Conservation (phyloP, 2,113 vertebrate species). For the Prinia subflava region DNA sequence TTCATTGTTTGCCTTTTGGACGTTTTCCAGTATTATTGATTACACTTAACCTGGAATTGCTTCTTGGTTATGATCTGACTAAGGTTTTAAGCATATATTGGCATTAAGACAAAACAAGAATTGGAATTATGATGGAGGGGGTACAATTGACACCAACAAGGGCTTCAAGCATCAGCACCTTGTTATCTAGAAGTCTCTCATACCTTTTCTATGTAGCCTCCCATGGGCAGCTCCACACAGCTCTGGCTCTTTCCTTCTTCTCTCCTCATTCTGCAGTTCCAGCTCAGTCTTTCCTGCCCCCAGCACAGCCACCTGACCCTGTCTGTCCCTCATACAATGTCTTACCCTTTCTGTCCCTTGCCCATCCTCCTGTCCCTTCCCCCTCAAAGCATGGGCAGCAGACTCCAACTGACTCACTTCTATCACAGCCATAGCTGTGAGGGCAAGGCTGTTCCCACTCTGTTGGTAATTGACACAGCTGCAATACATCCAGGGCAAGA, state of each 20-base stretch:
- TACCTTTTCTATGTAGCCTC: not conserved
- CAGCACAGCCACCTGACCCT: not conserved
- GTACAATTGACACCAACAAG: not conserved
- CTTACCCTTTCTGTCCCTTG: not conserved
- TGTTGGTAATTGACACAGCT: not conserved
- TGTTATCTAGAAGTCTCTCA: not conserved
- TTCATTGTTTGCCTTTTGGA: not conserved
- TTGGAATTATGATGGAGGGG: not conserved
- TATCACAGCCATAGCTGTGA: not conserved
- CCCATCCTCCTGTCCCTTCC: not conserved
- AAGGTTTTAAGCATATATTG: not conserved
- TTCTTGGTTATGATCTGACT: not conserved
- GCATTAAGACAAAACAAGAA: not conserved
- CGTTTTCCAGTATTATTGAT: not conserved
- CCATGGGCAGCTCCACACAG: not conserved
- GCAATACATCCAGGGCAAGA: not conserved
- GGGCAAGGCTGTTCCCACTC: not conserved
- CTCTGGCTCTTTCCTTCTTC: not conserved
- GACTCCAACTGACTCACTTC: not conserved
- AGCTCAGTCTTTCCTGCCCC: not conserved
- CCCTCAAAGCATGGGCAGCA: not conserved
- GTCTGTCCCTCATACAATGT: not conserved
- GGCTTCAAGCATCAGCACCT: not conserved
- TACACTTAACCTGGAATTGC: not conserved
- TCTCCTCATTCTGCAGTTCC: not conserved